Evolutionary conservation across 2,113 vertebrate species (phyloP).

Genomic region (Callipepla squamata): DNA sequence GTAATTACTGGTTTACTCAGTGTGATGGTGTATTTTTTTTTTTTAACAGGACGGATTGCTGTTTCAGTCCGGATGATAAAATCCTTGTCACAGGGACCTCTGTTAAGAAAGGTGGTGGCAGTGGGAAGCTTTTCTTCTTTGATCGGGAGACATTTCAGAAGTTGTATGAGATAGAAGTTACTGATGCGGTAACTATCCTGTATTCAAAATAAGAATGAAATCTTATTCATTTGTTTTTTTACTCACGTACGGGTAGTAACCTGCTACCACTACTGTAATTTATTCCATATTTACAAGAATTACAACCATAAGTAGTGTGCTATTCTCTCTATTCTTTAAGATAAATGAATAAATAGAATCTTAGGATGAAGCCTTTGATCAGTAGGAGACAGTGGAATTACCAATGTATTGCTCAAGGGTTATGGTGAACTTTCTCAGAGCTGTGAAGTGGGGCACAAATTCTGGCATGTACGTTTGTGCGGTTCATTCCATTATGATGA

Average conservation of each 20-base stretch:
- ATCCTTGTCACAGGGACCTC: conserved; percentile 93
- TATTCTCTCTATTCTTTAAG: neutral
- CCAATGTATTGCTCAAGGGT: neutral
- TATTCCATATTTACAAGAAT: neutral
- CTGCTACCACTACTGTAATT: neutral
- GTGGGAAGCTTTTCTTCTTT: conserved; percentile 92
- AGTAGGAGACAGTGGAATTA: neutral
- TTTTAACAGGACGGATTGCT: conserved; percentile 91
- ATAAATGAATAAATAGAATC: neutral
- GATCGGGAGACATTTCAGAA: conserved; percentile 86
- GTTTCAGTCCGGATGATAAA: conserved; percentile 96
- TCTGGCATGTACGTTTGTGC: neutral
- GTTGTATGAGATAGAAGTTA: conserved; percentile 93
- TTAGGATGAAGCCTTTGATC: neutral
- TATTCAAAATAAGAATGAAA: neutral
- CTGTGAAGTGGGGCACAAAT: neutral
- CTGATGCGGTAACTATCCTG: conserved; percentile 81
- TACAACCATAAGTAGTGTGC: neutral
- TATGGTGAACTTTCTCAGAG: neutral
- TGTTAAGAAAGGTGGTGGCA: conserved; percentile 89
- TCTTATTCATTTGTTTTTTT: neutral
- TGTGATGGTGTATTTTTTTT: neutral
- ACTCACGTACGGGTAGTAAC: neutral
- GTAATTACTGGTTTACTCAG: neutral
- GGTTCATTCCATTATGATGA: neutral